Evolutionary conservation across 1,140 invertebrate species (phyloP).

Genomic region (Microvelia longipes): DNA sequence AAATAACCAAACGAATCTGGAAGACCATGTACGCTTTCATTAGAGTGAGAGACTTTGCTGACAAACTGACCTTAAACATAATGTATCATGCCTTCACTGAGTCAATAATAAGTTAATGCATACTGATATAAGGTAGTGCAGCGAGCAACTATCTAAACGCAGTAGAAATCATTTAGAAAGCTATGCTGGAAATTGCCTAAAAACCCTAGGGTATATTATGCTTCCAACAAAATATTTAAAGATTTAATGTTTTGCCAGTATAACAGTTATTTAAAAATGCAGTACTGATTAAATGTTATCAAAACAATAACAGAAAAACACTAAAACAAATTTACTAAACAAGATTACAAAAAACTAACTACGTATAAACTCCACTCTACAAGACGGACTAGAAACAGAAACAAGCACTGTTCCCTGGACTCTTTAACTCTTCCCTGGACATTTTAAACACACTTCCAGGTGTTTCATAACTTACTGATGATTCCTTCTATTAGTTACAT

Average conservation of each 20-base stretch:
- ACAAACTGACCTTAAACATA: background rate
- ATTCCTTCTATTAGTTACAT: no score
- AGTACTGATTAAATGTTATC: background rate
- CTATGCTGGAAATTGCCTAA: background rate
- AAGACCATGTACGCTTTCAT: background rate
- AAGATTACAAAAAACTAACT: background rate
- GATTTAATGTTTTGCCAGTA: background rate
- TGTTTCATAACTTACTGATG: no score
- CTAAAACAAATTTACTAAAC: background rate
- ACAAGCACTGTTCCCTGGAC: constrained; percentile 32
- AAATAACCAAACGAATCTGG: background rate
- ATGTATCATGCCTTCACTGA: background rate
- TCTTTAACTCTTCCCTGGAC: no score
- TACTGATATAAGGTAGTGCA: background rate
- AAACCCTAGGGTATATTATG: background rate
- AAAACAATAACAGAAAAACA: background rate
- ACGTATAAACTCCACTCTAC: constrained; percentile 1
- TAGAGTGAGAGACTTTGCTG: background rate
- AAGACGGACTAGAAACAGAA: background rate
- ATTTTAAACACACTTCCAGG: no score
- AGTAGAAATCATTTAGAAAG: background rate
- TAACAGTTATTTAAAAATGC: background rate
- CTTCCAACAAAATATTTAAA: background rate
- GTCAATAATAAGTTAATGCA: background rate
- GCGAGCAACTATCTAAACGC: background rate